A percentile compares a stretch with the other conserved stretches of the same genome.
phyloP scores from a whole-genome alignment of 2,888 invertebrate genomes.

The Spisula solida region DNA sequence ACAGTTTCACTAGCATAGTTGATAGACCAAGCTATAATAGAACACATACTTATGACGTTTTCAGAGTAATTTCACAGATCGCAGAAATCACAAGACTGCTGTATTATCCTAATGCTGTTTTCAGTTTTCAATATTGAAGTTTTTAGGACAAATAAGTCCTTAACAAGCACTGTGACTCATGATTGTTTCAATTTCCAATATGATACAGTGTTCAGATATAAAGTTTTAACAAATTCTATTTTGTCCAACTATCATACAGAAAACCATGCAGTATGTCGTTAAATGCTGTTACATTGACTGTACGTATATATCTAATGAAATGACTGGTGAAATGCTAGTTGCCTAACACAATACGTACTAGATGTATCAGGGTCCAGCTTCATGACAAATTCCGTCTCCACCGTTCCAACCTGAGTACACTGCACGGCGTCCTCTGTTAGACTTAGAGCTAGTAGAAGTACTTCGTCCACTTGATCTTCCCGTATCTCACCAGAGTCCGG shows the following conservation, averaged over 20 bases:
- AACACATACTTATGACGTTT: not conserved
- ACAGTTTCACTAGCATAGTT: slow-evolving; percentile 58
- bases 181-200: no score
- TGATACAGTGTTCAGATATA: no score
- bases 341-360: no score
- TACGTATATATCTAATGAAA: no score
- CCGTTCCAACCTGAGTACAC: slow-evolving; percentile 35
- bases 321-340: no score
- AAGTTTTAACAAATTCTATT: no score
- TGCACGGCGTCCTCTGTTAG: slow-evolving; percentile 45
- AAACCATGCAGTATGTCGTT: no score
- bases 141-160: no score
- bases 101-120: not conserved
- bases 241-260: no score
- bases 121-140: no score
- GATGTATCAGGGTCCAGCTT: slow-evolving; percentile 54
- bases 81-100: not conserved
- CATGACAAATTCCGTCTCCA: slow-evolving; percentile 38
- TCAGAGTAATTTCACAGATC: not conserved
- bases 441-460: not conserved
- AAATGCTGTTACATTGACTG: no score
- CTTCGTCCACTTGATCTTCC: slow-evolving; percentile 38
- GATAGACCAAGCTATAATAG: slow-evolving; percentile 50
- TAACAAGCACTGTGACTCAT: no score
- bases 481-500: slow-evolving; percentile 15